Evolutionary conservation across 2,888 invertebrate genomes (phyloP), one percentile per base, ranked within the genome.

Genomic region (Iphiclides podalirius): DNA sequence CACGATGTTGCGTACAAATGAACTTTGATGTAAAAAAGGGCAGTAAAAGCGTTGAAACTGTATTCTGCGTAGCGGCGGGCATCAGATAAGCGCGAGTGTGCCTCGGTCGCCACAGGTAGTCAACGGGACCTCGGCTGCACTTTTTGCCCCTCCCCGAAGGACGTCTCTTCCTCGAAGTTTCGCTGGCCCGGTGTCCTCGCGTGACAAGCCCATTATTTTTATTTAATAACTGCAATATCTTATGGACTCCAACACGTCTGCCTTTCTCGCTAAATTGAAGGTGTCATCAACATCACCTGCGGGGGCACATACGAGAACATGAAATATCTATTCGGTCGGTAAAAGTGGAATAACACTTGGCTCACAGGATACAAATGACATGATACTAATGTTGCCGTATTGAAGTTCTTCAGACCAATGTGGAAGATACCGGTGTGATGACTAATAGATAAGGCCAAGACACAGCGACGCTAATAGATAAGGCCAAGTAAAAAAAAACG

Each of bases 71-170:
- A 42, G 35, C 33, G 40, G 20, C 20, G 20, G 50, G 42, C 35
- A 61, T 59, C 61, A 56, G 63, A 63, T 61, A 54, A 53, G 53
- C n/a, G n/a, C n/a, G n/a, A n/a, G n/a, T n/a, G n/a, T n/a, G n/a
- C n/a, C n/a, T 12, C 8, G 56, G 52, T 53, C 17, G 23, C 1
- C 12, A 46, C 63, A 62, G 64, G 61, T 64, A 64, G 37, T 1
- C 11, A 47, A 55, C 61, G 59, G 60, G 59, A 60, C 52, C 52
- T 39, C 33, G 20, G 20, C 20, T 41, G 42, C 42, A 11, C 31
- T 37, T 48, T 48, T 48, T 48, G 42, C 46, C 55, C 51, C 53
- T 49, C 36, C 33, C 17, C 31, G 43, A 35, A 28, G 41, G 37
- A 44, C 12, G 26, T 28, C 12, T 11, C 39, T 53, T 57, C 50